Conservation (phyloP, 2,888 invertebrate species). For the Pimpla rufipes region DNA sequence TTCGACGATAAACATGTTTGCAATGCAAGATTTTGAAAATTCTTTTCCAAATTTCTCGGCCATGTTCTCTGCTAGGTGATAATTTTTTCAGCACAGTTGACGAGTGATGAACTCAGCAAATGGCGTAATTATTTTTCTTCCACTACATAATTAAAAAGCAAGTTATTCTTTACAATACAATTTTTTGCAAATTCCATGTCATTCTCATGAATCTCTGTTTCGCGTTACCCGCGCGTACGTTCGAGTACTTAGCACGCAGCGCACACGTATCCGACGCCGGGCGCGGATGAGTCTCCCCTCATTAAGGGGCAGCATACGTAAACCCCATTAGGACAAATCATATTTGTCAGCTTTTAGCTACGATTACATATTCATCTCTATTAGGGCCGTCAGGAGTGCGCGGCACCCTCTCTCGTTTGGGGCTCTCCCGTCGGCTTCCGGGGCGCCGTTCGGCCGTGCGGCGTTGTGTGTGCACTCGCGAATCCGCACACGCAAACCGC, state of each 20-base stretch:
- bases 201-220: neutral
- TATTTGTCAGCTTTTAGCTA: constrained; percentile 76
- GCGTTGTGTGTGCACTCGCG: constrained; percentile 23
- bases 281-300: constrained; percentile 8
- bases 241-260: constrained; percentile 71
- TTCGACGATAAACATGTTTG: too few species aligned
- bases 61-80: too few species aligned
- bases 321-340: constrained; percentile 72
- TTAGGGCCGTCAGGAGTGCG: constrained; percentile 69
- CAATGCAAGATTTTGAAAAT: too few species aligned
- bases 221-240: neutral
- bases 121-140: too few species aligned
- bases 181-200: too few species aligned
- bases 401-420: constrained; percentile 46
- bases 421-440: constrained; percentile 23
- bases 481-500: constrained; percentile 48
- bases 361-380: constrained; percentile 77
- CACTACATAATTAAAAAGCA: too few species aligned
- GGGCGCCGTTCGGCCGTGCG: constrained; percentile 19
- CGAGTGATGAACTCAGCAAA: too few species aligned
- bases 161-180: too few species aligned
- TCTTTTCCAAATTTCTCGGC: too few species aligned
- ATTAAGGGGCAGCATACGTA: constrained; percentile 1
- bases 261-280: constrained; percentile 69
- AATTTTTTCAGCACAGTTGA: too few species aligned